Percentiles rank a stretch among this genome's conserved stretches.
Evolutionary conservation across 2,888 invertebrate species (phyloP).

Genomic region (Coremacera marginata): DNA sequence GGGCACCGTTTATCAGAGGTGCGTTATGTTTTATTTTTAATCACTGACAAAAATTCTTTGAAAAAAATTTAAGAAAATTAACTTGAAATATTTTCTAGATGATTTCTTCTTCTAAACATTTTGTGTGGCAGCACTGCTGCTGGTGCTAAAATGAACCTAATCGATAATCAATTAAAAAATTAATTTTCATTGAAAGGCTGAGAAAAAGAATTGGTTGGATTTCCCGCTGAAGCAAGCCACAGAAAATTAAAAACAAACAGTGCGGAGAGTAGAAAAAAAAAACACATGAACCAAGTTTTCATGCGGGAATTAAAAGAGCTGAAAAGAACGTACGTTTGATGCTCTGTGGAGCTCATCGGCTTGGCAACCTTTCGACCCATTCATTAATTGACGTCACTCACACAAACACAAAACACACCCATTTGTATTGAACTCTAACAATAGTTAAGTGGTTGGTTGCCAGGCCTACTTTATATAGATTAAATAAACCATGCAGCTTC

Average conservation of each 20-base stretch:
- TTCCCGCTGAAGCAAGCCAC: neutral
- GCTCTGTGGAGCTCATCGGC: neutral
- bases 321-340: neutral
- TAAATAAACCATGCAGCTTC: neutral
- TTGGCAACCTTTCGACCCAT: conserved; percentile 28
- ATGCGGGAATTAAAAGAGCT: conserved; percentile 10
- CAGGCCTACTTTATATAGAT: conserved; percentile 8
- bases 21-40: too few relatives aligned
- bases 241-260: neutral
- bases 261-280: neutral
- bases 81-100: too few relatives aligned
- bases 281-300: neutral
- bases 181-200: neutral
- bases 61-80: too few relatives aligned
- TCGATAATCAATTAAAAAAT: conserved; percentile 31
- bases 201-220: neutral
- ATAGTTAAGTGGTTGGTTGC: conserved; percentile 38
- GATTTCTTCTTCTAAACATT: too few relatives aligned
- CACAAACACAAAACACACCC: conserved; percentile 2
- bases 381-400: conserved; percentile 32
- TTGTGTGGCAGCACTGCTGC: neutral
- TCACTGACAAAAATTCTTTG: too few relatives aligned
- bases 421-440: conserved; percentile 26
- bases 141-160: neutral
- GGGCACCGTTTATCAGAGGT: neutral